These are phyloP conservation scores for Emydocephalus ijimae DNA, from an alignment of 2,113 vertebrate species.

Conservation along the genomic window DNA sequence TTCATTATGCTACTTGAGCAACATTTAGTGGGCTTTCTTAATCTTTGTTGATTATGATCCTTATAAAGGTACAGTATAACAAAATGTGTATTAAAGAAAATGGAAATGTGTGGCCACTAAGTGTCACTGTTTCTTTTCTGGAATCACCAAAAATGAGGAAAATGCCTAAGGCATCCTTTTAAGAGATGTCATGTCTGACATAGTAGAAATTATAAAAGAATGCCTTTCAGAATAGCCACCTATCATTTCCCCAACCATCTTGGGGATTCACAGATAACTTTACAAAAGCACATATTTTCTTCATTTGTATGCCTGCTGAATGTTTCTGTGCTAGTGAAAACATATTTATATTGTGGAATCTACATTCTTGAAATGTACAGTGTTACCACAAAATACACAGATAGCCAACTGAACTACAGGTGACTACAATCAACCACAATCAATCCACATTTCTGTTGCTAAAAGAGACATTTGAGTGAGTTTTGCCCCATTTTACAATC, in stretches of 20 bases:
- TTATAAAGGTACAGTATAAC: neutral
- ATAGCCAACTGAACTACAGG: neutral
- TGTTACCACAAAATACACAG: neutral
- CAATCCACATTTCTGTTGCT: neutral
- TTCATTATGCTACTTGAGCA: neutral
- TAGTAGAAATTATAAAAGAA: neutral
- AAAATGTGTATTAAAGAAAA: slow-evolving; percentile 2
- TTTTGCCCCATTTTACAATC: neutral
- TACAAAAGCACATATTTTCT: neutral
- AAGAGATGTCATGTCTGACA: neutral
- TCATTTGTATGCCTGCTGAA: neutral
- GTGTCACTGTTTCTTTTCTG: slow-evolving; percentile 42
- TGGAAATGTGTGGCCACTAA: slow-evolving; percentile 39
- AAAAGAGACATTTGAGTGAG: neutral
- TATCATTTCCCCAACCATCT: neutral
- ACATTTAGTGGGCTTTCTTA: neutral
- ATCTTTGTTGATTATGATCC: neutral
- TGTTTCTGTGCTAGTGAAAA: neutral
- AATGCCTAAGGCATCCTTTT: neutral
- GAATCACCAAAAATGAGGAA: neutral
- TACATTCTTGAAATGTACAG: neutral
- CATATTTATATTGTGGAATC: neutral
- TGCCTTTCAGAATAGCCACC: neutral
- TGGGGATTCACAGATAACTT: neutral
- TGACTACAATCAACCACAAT: neutral